A percentile compares a stretch with the other conserved stretches of the same genome.
Conservation (phyloP, 2,888 invertebrate species). For the Thera britannica region DNA sequence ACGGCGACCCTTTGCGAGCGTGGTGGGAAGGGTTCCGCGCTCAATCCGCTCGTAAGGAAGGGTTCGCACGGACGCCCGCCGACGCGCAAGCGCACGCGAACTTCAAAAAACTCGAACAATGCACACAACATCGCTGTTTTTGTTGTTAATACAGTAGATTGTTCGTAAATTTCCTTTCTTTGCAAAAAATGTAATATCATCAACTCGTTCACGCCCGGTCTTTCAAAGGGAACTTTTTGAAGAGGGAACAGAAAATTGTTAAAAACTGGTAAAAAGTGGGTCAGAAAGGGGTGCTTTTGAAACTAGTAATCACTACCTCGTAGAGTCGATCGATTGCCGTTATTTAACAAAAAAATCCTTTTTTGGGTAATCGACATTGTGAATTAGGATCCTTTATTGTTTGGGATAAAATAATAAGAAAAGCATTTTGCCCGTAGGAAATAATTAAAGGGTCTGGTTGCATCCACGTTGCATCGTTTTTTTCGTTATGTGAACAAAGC, state of each 20-base stretch:
- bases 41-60: conserved; percentile 73
- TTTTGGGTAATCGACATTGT: conserved; percentile 67
- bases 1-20: conserved; percentile 67
- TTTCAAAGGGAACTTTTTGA: conserved; percentile 80
- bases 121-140: conserved; percentile 79
- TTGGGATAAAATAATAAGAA: conserved; percentile 64
- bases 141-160: conserved; percentile 83
- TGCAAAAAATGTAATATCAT: conserved; percentile 83
- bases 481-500: conserved; percentile 20
- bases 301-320: conserved; percentile 82
- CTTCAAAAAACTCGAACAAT: conserved; percentile 79
- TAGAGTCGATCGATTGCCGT: conserved; percentile 80
- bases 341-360: conserved; percentile 77
- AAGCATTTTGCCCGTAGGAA: conserved; percentile 54
- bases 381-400: conserved; percentile 70
- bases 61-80: conserved; percentile 81
- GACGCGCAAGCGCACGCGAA: conserved; percentile 84
- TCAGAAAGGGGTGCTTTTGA: conserved; percentile 84
- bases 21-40: conserved; percentile 76
- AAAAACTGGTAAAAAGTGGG: conserved; percentile 84
- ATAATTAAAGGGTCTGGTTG: conserved; percentile 54
- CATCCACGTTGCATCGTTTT: conserved; percentile 3
- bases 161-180: conserved; percentile 82
- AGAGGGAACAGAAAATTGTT: conserved; percentile 79
- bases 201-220: conserved; percentile 85